phyloP scores from a whole-genome alignment of 1,140 invertebrate genomes.

The Heliconius hewitsoni region DNA sequence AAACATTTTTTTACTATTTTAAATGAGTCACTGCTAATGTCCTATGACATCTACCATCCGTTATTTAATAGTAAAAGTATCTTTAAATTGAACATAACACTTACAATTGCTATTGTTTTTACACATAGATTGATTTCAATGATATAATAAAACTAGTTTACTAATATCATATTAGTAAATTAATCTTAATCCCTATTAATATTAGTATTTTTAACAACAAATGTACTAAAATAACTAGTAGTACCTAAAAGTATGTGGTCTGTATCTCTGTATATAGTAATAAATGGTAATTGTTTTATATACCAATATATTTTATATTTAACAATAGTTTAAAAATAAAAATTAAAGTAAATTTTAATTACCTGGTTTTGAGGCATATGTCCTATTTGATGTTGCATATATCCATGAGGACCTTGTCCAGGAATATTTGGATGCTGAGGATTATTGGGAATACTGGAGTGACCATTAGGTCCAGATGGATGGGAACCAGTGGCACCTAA shows the following conservation, averaged over 20 bases:
- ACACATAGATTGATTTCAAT: not conserved
- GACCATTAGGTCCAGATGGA: slow-evolving; percentile 75
- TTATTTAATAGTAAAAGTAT: slow-evolving; percentile 49
- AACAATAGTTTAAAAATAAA: not conserved
- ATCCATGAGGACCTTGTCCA: slow-evolving; percentile 81
- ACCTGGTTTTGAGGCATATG: slow-evolving; percentile 78
- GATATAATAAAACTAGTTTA: not conserved
- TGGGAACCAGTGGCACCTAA: slow-evolving; percentile 72
- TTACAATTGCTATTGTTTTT: not conserved
- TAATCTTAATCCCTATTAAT: not conserved
- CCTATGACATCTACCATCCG: slow-evolving; percentile 62
- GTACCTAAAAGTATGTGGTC: too few relatives aligned
- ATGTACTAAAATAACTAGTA: not conserved
- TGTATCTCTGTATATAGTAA: not conserved
- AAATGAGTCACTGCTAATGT: slow-evolving; percentile 55
- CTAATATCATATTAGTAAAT: not conserved
- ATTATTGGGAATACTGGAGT: slow-evolving; percentile 63
- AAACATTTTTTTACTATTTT: slow-evolving; percentile 52
- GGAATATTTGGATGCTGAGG: slow-evolving; percentile 74
- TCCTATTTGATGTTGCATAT: slow-evolving; percentile 79
- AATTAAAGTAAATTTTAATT: slow-evolving; percentile 28
- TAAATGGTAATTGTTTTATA: not conserved
- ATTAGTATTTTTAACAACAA: not conserved
- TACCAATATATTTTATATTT: not conserved
- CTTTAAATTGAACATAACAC: not conserved